Base-by-base conservation (phyloP, 2,113 vertebrate genomes). In the Gobius niger region DNA sequence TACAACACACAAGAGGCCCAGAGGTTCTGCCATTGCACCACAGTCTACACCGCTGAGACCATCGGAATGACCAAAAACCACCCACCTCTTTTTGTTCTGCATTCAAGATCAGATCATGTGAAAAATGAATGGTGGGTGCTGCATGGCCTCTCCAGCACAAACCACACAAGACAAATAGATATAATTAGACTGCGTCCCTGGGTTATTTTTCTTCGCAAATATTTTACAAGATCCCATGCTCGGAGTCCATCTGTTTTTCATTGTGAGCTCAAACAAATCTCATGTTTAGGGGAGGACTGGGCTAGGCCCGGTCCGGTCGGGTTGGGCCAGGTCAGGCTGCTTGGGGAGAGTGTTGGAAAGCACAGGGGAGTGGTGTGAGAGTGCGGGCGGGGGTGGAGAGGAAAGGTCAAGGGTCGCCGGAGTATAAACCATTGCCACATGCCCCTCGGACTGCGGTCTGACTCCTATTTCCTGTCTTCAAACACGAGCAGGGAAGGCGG, bases 381-480 rank as follows among this genome's bases (percentile, higher is more conserved):
- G 84, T 82, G 74, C 65, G 47, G 69, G 73, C 72, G 85, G 88
- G 84, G 85, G 89, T 80, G 86, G 69, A 82, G 72, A 81, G 59
- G 60, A 88, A 47, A 82, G 75, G 85, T 87, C 87, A 83, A 72
- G 83, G 89, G 84, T 89, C 86, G 57, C 5, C 40, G 1, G 67
- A 77, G 91, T 76, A 90, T 94, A 92, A 96, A 96, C 91, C 85
- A 91, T 90, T 94, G 89, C 94, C 93, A 95, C 90, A 94, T 92
- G 92, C 89, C 87, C 89, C 88, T 81, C 83, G 91, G 92, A 93
- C 92, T 90, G 90, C 89, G 92, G 93, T 87, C 90, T 95, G 92
- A 81, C 93, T 96, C 94, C 88, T 94, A 95, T 95, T 96, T 96
- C 94, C 94, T 95, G 92, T 90, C 92, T 91, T 91, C 92, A 95